phyloP scores from a whole-genome alignment of 2,113 vertebrate species.

The Trogon melanurus region DNA sequence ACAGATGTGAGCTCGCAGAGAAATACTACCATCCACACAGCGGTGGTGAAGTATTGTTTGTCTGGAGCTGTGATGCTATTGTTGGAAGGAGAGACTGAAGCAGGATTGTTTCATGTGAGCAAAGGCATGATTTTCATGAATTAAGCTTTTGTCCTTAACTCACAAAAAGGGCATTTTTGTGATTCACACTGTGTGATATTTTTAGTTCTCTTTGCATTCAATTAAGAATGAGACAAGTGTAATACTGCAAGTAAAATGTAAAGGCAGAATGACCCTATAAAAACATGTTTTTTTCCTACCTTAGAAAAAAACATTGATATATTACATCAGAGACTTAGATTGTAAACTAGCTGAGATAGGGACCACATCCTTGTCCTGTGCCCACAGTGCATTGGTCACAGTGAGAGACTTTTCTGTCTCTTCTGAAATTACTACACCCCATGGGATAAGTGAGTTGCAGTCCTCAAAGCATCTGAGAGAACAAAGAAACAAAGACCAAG shows the following conservation, averaged over 20 bases:
- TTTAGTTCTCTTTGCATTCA: constrained; percentile 20
- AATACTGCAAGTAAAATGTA: not conserved
- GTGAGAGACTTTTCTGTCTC: not conserved
- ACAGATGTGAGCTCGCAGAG: not conserved
- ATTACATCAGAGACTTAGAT: not conserved
- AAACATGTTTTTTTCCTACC: not conserved
- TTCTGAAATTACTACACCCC: not conserved
- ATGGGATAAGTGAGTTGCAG: not conserved
- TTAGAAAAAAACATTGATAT: not conserved
- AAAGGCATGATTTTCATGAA: constrained; percentile 19
- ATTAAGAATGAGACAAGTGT: not conserved
- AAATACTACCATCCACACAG: not conserved
- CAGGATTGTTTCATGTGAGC: constrained; percentile 13
- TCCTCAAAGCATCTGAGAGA: not conserved
- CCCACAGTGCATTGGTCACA: not conserved
- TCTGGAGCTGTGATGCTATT: not conserved
- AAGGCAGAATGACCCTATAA: not conserved
- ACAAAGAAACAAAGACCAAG: not conserved
- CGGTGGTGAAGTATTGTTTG: not conserved
- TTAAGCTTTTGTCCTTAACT: constrained; percentile 40
- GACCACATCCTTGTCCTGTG: not conserved
- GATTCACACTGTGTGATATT: not conserved
- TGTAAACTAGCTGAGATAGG: not conserved
- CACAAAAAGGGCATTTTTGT: not conserved
- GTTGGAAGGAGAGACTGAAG: constrained; percentile 22